Conservation (phyloP, 2,888 invertebrate species). For the Alentia gelatinosa region DNA sequence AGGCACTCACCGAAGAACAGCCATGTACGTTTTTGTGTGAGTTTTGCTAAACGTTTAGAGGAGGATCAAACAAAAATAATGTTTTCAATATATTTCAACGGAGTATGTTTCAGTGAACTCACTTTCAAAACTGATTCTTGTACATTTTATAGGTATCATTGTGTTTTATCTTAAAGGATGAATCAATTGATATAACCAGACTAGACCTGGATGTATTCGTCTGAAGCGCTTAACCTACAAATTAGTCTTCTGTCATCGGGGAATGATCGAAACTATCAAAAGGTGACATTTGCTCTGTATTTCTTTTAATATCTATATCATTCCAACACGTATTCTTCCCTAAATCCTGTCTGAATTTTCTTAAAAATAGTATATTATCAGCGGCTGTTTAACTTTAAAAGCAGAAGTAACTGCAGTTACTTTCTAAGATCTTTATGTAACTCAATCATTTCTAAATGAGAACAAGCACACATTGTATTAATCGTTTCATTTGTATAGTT, state of each 20-base stretch:
- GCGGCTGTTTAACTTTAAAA: neutral
- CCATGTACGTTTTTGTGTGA: too few species aligned
- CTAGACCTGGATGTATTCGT: neutral
- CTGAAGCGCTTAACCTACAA: neutral
- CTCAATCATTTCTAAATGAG: neutral
- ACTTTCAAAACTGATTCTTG: neutral
- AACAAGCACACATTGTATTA: neutral
- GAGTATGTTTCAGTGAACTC: too few species aligned
- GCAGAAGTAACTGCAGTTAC: neutral
- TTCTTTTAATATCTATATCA: neutral
- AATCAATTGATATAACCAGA: neutral
- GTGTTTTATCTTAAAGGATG: neutral
- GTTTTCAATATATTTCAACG: too few species aligned
- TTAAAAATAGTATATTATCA: neutral
- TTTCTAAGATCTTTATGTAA: neutral
- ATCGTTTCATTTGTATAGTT: neutral
- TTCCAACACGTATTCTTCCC: neutral
- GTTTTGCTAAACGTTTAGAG: too few species aligned
- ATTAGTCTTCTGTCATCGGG: neutral
- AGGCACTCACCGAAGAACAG: too few species aligned
- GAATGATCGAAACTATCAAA: too few species aligned
- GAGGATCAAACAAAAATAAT: too few species aligned
- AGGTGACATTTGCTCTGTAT: too few species aligned
- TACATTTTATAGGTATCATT: neutral
- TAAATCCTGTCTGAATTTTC: neutral